Base-by-base conservation (phyloP, 2,113 vertebrate species). In the Tragulus kanchil region DNA sequence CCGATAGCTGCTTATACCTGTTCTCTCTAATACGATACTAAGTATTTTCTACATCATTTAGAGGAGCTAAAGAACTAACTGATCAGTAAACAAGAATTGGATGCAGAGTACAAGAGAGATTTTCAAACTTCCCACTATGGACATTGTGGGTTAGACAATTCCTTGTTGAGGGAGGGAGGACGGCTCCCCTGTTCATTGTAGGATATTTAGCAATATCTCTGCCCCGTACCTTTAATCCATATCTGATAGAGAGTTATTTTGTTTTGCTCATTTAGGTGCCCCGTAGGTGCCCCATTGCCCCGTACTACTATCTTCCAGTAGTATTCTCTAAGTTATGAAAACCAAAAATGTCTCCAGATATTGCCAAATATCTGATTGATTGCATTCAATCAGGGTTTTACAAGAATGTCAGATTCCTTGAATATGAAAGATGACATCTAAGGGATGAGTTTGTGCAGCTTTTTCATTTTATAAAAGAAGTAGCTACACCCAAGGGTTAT, bases 401-500 rank as follows among this genome's bases (percentile, higher is more conserved):
- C 15, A 6, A 52, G 4, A 28, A 14, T 52, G 23, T 86, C 67
- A 59, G 26, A 67, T 90, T 90, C 17, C 56, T 69, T 61, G 17
- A 61, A 25, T 58, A 31, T 42, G 28, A 85, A 48, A 88, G 14
- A 17, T 87, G 8, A 52, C 82, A 71, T 54, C 42, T 36, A 89
- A 90, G 52, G 52, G 14, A 67, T 73, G 25, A 65, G 3, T 64
- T 93, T 45, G 17, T 85, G 28, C 8, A 91, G 71, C 2, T 4
- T 93, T 85, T 93, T 90, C 61, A 90, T 90, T 83, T 89, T 89
- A 48, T 64, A 84, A 89, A 59, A 45, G 42, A 75, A 19, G 23
- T 90, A 95, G 52, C 42, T 67, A n/a, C 3, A 89, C 19, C 28
- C 62, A 62, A 64, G 77, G 65, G 36, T 81, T 58, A 56, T 78